Evolutionary conservation across 2,797 vertebrate genomes (phyloP), one percentile per base, ranked within the genome.

Genomic region (Sebastes elongatus): DNA sequence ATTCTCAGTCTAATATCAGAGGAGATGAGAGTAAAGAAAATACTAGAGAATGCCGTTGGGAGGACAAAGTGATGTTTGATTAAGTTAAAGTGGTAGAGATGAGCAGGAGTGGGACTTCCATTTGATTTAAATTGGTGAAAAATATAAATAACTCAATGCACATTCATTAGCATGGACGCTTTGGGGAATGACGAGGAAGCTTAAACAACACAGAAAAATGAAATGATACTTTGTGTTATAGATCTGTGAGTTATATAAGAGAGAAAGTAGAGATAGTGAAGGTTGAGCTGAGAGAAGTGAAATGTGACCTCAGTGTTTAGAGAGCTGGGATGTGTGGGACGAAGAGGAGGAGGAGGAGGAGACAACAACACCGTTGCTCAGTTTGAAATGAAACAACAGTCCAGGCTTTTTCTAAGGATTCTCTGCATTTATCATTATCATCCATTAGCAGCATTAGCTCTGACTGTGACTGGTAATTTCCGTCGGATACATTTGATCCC

Each of bases 201-300:
- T 33, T 71, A 2, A 27, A 27, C 60, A 83, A 81, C 64, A 72
- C 60, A 64, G 32, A 65, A 28, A 4, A 16, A 30, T 52, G 16
- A 73, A 27, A 61, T 11, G 4, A 46, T 25, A 52, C 60, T 71
- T 16, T 33, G 33, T 25, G 57, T 68, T 81, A 25, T 62, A 11
- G 55, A 32, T 83, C 9, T 4, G 22, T 2, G 22, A 80, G 82
- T 87, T 89, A 65, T 76, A 68, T 86, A 86, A 89, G 72, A 73
- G 69, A 63, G 65, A 77, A 78, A 76, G 75, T 1, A 0, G 78
- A 78, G 78, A 72, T 67, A 74, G 33, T 33, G 27, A 30, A 72
- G 82, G 46, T 57, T 71, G 7, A 62, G 62, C 59, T 80, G 65
- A 22, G 77, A 79, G 84, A 68, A 66, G 71, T 82, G 83, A 64